phyloP scores from a whole-genome alignment of 1,140 invertebrate species.

The Chionoecetes opilio region DNA sequence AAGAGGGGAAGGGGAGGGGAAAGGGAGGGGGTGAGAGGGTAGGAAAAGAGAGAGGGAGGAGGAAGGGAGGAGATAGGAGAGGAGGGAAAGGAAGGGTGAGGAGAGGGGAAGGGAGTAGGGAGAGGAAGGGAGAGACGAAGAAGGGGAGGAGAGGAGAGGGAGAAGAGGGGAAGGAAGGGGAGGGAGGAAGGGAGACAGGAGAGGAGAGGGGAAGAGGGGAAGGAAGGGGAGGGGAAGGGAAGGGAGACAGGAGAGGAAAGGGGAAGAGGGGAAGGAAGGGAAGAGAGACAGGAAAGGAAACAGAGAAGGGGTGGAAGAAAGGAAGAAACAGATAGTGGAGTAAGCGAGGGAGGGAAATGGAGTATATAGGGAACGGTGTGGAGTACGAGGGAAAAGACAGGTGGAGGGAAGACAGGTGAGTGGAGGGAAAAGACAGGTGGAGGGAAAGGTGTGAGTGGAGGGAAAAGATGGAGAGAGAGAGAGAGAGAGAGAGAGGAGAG shows the following conservation, averaged over 20 bases:
- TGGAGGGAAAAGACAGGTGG: not conserved
- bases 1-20: not conserved
- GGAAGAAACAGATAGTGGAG: slow-evolving; percentile 35
- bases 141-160: not conserved
- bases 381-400: not conserved
- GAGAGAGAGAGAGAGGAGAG: not conserved
- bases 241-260: not conserved
- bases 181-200: not conserved
- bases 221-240: not conserved
- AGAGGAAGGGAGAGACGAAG: too few relatives aligned
- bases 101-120: too few relatives aligned
- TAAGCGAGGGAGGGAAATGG: too few relatives aligned
- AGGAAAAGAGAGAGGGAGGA: not conserved
- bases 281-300: not conserved
- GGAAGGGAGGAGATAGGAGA: not conserved
- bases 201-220: not conserved
- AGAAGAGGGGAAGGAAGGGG: not conserved
- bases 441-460: not conserved
- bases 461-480: not conserved
- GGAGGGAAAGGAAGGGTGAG: not conserved
- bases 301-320: slow-evolving; percentile 29
- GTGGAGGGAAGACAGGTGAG: not conserved
- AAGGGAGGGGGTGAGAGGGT: not conserved
- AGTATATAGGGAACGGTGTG: not conserved
- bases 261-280: not conserved